Base-by-base conservation (phyloP, 2,113 vertebrate species). In the Cololabis saira region DNA sequence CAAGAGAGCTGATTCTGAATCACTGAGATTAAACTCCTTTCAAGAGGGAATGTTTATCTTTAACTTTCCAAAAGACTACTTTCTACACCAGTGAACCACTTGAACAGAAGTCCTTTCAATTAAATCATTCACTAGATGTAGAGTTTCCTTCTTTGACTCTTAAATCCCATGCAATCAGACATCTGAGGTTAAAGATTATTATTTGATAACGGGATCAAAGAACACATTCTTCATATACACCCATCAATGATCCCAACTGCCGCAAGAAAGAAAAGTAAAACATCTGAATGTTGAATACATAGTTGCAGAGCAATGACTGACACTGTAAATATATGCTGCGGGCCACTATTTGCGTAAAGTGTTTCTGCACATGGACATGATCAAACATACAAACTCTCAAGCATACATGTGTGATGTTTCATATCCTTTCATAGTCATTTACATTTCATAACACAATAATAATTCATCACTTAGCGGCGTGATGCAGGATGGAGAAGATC, bases 1-100 rank as follows among this genome's bases (percentile, higher is more conserved):
- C 33, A 19, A 21, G 40, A 57, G 62, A 55, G 52, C 42, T 17
- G 64, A 74, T 24, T 61, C 30, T 58, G 40, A 81, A 55, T 79
- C 63, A 67, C 1, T 47, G 45, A 56, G 57, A 76, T 81, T 49
- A 73, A 73, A 83, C 42, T 18, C 41, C 33, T 18, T 8, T 33
- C 30, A 45, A 14, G 48, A 30, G 11, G 24, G 52, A 66, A 54
- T 73, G 72, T 78, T 82, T 75, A 71, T 67, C 24, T 69, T 71
- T 37, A 67, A 56, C 17, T 64, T 45, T 69, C 57, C 49, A 37
- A 17, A 17, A 62, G 59, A 13, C 19, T 1, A 49, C 19, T n/a
- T 66, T 33, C 47, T 33, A 58, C 49, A 30, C 41, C 17, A 1
- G 22, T 27, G 45, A 42, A 47, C 12, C 18, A 50, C 43, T 61